Percentiles rank a stretch among this genome's conserved stretches.
Evolutionary conservation across 2,797 vertebrate genomes (phyloP).

Genomic region (Dendrocincla tyrannina): DNA sequence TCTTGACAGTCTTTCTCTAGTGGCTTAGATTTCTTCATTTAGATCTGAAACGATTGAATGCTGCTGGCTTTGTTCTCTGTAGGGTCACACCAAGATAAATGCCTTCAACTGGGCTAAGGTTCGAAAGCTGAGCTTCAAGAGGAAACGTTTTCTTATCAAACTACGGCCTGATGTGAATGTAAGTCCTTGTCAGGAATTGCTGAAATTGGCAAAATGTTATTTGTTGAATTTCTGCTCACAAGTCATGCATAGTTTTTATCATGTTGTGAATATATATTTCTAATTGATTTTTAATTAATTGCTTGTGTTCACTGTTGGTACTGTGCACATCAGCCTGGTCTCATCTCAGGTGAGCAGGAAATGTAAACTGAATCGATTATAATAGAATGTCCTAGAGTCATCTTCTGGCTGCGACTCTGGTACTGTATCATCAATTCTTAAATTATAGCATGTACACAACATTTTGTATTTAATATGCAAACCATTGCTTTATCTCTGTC

Average conservation of each 20-base stretch:
- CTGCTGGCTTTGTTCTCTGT: constrained; percentile 21
- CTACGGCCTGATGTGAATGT: constrained; percentile 92
- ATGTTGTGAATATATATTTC: background rate
- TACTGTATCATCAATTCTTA: background rate
- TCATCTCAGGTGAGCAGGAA: background rate
- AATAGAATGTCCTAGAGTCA: background rate
- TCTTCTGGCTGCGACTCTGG: background rate
- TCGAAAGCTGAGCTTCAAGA: constrained; percentile 98
- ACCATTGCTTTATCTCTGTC: background rate
- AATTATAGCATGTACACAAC: background rate
- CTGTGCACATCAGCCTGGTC: background rate
- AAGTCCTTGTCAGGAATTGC: constrained; percentile 68
- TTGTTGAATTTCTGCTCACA: background rate
- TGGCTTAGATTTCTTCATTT: background rate
- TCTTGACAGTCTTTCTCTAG: background rate
- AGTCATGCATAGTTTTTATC: background rate
- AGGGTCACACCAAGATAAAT: constrained; percentile 97
- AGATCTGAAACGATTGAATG: background rate
- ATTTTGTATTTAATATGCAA: background rate
- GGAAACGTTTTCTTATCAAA: constrained; percentile 97
- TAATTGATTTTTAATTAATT: background rate
- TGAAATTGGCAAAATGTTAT: background rate
- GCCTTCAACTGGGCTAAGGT: constrained; percentile 98
- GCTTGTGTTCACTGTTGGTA: background rate
- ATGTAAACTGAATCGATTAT: background rate